Base-by-base conservation (phyloP, 2,797 vertebrate genomes). In the Syngnathus rostellatus region DNA sequence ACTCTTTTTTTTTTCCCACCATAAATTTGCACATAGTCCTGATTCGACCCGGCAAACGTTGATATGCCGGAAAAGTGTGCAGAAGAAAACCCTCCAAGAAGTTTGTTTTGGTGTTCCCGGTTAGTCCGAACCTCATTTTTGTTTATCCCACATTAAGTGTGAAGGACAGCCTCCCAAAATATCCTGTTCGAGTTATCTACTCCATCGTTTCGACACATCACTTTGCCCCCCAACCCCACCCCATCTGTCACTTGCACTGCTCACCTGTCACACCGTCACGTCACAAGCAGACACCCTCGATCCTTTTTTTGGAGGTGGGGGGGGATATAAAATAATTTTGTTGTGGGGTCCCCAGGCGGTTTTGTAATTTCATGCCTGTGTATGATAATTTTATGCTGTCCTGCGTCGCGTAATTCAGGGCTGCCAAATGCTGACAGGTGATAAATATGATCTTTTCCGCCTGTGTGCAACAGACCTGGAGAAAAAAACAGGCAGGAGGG, bases 371-470 rank as follows among this genome's bases (percentile, higher is more conserved):
- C 95, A 98, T 98, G 96, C 95, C 94, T 95, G 94, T 95, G 94
- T 96, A 96, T 98, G 95, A 97, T 98, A 97, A 96, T 98, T 97
- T 97, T 96, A 96, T 98, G 95, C 95, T 96, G 95, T 94, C 95
- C 95, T 98, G 95, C 96, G 92, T 93, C 95, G 94, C 94, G 94
- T 97, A 98, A 95, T 94, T 96, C 96, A 94, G 93, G 90, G 89
- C 95, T 97, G 94, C 94, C 95, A 96, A 93, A 92, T 88, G 92
- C 93, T 97, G 95, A 97, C 95, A 96, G 95, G 94, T 96, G 95
- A 98, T 97, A 97, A 98, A 98, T 97, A 97, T 92, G 92, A 95
- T 95, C 93, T 93, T 95, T 96, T 94, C 94, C 93, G 84, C 93
- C 90, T 72, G 89, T 90, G 64, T 92, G 91, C 90, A 92, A 92